Conservation (phyloP, 2,888 invertebrate species). For the Chydorus sphaericus region DNA sequence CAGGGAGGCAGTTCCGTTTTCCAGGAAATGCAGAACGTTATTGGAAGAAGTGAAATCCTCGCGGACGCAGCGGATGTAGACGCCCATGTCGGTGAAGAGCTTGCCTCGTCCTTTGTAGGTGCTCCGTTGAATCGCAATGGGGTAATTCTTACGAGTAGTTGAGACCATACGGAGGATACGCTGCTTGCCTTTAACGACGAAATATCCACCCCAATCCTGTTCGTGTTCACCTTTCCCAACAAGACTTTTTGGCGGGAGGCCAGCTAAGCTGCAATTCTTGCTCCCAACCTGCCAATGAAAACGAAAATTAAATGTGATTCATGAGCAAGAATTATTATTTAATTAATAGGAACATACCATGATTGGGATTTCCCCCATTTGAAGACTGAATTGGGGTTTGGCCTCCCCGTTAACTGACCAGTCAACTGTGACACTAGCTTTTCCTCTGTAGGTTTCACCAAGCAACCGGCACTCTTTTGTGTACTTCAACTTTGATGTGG, state of each 20-base stretch:
- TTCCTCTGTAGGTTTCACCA: constrained; percentile 66
- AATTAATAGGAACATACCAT: constrained; percentile 61
- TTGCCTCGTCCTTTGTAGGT: constrained; percentile 71
- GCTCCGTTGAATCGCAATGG: constrained; percentile 61
- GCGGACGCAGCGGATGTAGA: constrained; percentile 65
- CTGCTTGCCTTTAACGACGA: constrained; percentile 87
- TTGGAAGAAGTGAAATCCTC: constrained; percentile 65
- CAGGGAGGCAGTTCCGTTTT: constrained; percentile 71
- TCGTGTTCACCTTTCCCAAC: constrained; percentile 74
- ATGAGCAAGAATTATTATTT: neutral
- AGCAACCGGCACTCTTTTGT: constrained; percentile 79
- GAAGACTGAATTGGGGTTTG: constrained; percentile 47
- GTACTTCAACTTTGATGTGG: constrained; percentile 35
- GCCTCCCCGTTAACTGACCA: constrained; percentile 45
- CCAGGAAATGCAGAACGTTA: constrained; percentile 83
- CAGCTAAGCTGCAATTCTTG: constrained; percentile 63
- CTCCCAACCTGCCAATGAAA: constrained; percentile 47
- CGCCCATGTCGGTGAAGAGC: constrained; percentile 74
- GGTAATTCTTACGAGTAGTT: constrained; percentile 67
- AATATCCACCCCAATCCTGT: constrained; percentile 95
- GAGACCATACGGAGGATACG: constrained; percentile 71
- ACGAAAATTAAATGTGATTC: neutral
- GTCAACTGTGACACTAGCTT: constrained; percentile 47
- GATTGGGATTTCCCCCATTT: constrained; percentile 78
- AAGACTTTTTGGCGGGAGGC: constrained; percentile 57